Conservation (phyloP, 1,140 invertebrate genomes). For the Pomacea maculata region DNA sequence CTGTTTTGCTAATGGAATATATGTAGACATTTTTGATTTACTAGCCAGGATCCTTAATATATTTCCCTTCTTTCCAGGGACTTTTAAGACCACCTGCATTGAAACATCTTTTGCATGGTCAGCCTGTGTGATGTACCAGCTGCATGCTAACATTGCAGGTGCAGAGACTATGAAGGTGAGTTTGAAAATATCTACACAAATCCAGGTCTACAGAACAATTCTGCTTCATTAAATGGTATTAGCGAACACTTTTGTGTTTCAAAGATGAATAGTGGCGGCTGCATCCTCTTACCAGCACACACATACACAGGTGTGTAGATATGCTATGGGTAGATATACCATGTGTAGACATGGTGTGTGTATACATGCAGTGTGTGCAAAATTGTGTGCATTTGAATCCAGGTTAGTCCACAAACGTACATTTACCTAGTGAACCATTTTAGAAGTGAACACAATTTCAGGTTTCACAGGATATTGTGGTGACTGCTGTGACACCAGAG, state of each 20-base stretch:
- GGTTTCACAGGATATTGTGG: too few relatives aligned
- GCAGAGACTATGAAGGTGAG: constrained; percentile 12
- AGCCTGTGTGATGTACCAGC: constrained; percentile 5
- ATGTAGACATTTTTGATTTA: neutral
- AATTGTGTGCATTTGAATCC: too few relatives aligned
- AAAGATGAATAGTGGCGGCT: neutral
- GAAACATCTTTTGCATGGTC: constrained; percentile 13
- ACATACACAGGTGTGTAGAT: neutral
- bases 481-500: too few relatives aligned
- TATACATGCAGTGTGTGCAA: too few relatives aligned
- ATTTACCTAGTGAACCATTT: too few relatives aligned
- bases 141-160: constrained; percentile 1
- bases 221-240: too few relatives aligned
- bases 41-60: neutral
- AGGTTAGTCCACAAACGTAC: too few relatives aligned
- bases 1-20: neutral
- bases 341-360: neutral
- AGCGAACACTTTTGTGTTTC: neutral
- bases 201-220: too few relatives aligned
- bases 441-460: too few relatives aligned
- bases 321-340: neutral
- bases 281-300: neutral
- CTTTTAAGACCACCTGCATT: constrained; percentile 15
- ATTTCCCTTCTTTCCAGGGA: constrained; percentile 1
- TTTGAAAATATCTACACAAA: neutral